phyloP scores from a whole-genome alignment of 2,888 invertebrate genomes.

The Cheilosia impressa region DNA sequence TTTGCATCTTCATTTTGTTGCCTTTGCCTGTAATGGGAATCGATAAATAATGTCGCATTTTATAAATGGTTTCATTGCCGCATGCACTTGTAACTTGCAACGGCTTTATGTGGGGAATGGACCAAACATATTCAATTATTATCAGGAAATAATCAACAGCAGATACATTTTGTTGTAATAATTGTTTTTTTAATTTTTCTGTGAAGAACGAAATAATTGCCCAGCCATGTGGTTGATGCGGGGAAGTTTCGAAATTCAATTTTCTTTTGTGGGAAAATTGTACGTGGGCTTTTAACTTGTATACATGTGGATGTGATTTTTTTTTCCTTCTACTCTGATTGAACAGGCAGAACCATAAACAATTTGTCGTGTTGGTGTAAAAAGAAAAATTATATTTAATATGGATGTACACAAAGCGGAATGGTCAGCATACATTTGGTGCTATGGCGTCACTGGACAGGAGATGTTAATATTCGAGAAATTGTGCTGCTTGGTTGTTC shows the following conservation, averaged over 20 bases:
- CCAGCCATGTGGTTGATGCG: conserved; percentile 31
- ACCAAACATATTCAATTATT: conserved; percentile 46
- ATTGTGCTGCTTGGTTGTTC: background rate
- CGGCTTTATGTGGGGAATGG: background rate
- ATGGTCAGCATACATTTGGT: background rate
- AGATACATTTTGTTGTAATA: background rate
- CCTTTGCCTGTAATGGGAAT: conserved; percentile 42
- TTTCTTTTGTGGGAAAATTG: conserved; percentile 32
- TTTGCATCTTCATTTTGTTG: conserved; percentile 27
- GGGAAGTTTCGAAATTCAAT: conserved; percentile 14
- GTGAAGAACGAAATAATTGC: conserved; percentile 6
- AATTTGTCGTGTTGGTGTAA: conserved; percentile 26
- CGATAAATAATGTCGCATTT: conserved; percentile 64
- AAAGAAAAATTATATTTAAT: background rate
- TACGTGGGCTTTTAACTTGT: conserved; percentile 13
- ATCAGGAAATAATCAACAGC: conserved; percentile 54
- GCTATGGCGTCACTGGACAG: conserved; percentile 11
- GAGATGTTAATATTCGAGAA: background rate
- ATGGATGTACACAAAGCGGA: background rate
- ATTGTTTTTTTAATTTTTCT: background rate
- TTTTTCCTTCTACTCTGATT: background rate
- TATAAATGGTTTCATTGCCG: conserved; percentile 17
- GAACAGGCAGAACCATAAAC: conserved; percentile 20
- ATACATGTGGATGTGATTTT: background rate
- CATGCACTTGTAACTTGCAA: conserved; percentile 18